These are phyloP conservation scores for Eurosta solidaginis DNA, from an alignment of 1,140 invertebrate species.

Conservation along the genomic window DNA sequence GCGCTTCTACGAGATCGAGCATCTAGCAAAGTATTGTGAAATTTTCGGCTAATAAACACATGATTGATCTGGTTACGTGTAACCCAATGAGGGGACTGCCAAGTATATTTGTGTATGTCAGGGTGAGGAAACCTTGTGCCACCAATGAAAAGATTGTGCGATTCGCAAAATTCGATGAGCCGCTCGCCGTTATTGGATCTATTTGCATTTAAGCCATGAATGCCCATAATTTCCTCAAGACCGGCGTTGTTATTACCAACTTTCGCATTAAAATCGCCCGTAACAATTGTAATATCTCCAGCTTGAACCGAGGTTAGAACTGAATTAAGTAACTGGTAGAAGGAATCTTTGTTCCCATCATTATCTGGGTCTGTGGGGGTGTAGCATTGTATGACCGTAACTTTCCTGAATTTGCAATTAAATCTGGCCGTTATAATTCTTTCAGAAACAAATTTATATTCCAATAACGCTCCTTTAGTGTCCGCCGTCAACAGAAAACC, in stretches of 20 bases:
- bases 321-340: neutral
- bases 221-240: neutral
- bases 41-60: neutral
- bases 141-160: neutral
- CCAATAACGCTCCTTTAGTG: too few species aligned
- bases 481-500: too few species aligned
- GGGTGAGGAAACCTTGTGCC: conserved; percentile 10
- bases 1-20: neutral
- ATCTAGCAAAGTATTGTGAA: neutral
- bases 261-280: conserved; percentile 15
- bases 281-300: neutral
- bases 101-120: neutral
- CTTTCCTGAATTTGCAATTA: neutral
- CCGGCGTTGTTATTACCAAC: neutral
- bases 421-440: neutral
- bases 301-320: neutral
- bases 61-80: conserved; percentile 20
- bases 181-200: neutral
- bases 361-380: neutral
- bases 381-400: conserved; percentile 13
- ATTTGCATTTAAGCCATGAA: neutral
- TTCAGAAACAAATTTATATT: too few species aligned
- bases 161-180: neutral
- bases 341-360: neutral
- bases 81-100: neutral